Base-by-base conservation (phyloP, 2,113 vertebrate species). In the Neolamprologus caudopunctatus region DNA sequence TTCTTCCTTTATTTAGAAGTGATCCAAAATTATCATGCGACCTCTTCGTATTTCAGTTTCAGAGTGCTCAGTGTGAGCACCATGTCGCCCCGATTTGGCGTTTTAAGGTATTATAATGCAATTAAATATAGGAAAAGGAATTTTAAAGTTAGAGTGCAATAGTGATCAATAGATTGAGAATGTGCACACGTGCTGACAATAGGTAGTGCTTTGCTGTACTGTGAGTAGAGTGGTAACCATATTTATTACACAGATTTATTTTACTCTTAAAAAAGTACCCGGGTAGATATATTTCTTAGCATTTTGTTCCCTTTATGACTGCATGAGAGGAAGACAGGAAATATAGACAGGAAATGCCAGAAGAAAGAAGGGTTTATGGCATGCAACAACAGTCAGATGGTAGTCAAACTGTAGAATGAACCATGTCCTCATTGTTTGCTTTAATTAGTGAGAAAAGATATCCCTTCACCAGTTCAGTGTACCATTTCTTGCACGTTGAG, bases 21-120 rank as follows among this genome's bases (percentile, higher is more conserved):
- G 14, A 73, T 26, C 37, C 68, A 73, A 47, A 26, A 7, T 42
- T 14, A 68, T 68, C 35, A 40, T 8, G 35, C 5, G 5, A 71
- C n/a, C n/a, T 24, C 63, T 71, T 40, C 35, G 42, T 21, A 42
- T 24, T 71, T 71, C 66, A 42, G 21, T 24, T 71, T 71, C 37
- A 42, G 66, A 45, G 37, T 24, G 24, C 37, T 42, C 24, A 47
- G 16, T 19, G 42, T 75, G 40, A 75, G 24, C 71, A 47, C 24
- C 24, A 0, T 28, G 21, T 17, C 9, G 0, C 24, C 24, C 24
- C 3, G 0, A 28, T 47, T 75, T 47, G 2, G 68, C 6, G 3
- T 75, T 47, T 73, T 47, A 26, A 3, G 68, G 40, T 26, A 75
- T 16, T 47, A 47, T 17, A 47, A 47, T 47, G 14, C 9, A 47